These are phyloP conservation scores for Psittacula derbiana DNA, from an alignment of 2,797 vertebrate genomes.

Conservation along the genomic window DNA sequence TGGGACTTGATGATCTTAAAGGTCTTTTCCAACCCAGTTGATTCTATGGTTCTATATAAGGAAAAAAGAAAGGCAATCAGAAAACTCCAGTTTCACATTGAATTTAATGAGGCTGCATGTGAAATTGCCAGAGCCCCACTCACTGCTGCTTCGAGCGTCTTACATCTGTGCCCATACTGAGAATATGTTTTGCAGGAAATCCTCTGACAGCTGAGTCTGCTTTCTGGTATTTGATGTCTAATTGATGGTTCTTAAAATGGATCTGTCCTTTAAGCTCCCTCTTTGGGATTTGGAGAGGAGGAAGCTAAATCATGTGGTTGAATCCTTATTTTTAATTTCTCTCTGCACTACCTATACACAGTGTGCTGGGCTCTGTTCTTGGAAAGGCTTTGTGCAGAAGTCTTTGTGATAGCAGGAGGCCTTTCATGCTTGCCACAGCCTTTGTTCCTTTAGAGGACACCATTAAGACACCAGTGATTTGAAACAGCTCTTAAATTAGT, in stretches of 20 bases:
- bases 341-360: not conserved
- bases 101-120: slow-evolving; percentile 1
- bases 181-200: not conserved
- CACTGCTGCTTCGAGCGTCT: not conserved
- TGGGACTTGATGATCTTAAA: not conserved
- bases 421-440: not conserved
- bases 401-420: not conserved
- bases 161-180: not conserved
- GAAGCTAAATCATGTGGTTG: not conserved
- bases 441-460: not conserved
- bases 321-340: not conserved
- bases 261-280: slow-evolving; percentile 1
- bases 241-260: not conserved
- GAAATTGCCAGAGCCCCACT: not conserved
- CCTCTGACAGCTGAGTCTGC: slow-evolving; percentile 6
- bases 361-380: not conserved
- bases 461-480: not conserved
- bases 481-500: not conserved
- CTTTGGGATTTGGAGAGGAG: not conserved
- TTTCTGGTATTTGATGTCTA: not conserved
- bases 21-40: not conserved
- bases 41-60: not conserved
- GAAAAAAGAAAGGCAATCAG: not conserved
- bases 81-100: not conserved
- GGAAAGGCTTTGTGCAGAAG: not conserved